Percentiles rank a stretch among this genome's conserved stretches.
Evolutionary conservation across 1,140 invertebrate species (phyloP).

Genomic region (Caerostris darwini): DNA sequence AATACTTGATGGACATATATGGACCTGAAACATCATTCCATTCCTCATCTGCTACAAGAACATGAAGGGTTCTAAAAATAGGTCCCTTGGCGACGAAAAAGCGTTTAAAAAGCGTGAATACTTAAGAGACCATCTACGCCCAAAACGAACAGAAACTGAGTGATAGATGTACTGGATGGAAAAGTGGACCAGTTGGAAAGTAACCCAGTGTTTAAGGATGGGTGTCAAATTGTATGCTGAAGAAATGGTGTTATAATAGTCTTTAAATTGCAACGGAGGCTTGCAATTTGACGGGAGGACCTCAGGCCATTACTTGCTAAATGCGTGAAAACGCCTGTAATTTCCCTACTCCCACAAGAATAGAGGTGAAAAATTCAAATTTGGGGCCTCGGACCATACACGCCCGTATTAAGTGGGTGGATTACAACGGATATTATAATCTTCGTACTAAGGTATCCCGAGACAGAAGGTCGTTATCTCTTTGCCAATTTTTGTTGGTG

Average conservation of each 20-base stretch:
- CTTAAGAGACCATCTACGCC: constrained; percentile 39
- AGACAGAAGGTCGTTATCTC: constrained; percentile 17
- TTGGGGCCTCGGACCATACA: neutral
- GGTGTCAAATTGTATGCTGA: constrained; percentile 60
- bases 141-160: neutral
- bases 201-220: constrained; percentile 65
- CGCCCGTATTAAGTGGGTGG: constrained; percentile 58
- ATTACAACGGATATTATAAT: constrained; percentile 28
- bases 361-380: constrained; percentile 73
- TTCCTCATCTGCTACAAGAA: neutral
- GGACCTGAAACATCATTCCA: neutral
- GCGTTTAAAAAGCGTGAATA: constrained; percentile 65
- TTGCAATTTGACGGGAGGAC: constrained; percentile 51
- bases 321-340: constrained; percentile 57
- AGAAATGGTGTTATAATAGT: constrained; percentile 75
- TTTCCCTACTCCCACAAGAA: constrained; percentile 54
- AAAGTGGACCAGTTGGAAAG: constrained; percentile 59
- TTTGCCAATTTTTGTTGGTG: neutral
- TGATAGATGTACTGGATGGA: neutral
- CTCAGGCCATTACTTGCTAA: constrained; percentile 40
- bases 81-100: constrained; percentile 1
- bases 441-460: neutral
- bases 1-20: constrained; percentile 44
- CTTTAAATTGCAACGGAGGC: constrained; percentile 66
- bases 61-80: constrained; percentile 32